Base-by-base conservation (phyloP, 2,888 invertebrate species). In the Aleiodes testaceus region DNA sequence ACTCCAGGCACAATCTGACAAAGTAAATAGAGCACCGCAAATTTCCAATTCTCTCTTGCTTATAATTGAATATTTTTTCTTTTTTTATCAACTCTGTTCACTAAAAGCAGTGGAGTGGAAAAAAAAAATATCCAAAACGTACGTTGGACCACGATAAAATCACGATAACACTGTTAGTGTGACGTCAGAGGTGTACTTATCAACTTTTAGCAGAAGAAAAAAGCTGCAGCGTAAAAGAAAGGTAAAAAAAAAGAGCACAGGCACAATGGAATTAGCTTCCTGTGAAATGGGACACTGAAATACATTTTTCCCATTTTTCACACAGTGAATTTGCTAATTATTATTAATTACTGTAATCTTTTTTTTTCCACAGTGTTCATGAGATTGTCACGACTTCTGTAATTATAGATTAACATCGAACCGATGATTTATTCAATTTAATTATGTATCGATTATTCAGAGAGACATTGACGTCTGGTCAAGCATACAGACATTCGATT, bases 391-490 rank as follows among this genome's bases (percentile, higher is more conserved):
- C 47, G 14, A 47, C n/a, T 20, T 20, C 49, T 2, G 18, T 49
- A 7, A 42, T 18, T 36, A 59, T 7, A 3, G 2, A 53, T 53
- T 22, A 18, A 6, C 7, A 59, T 59, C 59, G 16, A 36, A 14
- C 3, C 42, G 9, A 42, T 59, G 59, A 59, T 59, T 59, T 42
- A 59, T 59, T 42, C 59, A 59, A 42, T 59, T 16, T 59, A 59
- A 59, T 59, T 59, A 11, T 59, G 59, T 59, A 59, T 59, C n/a
- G 59, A 59, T 36, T 59, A 59, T 14, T 59, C 36, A 55, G 12
- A 14, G 26, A 55, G 26, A 55, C 55, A 59, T 2, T 59, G 26
- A 59, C 18, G 59, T 59, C 4, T 42, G 59, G 59, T 59, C 59
- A 59, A 59, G 59, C 59, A 42, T 59, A 59, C n/a, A 11, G 42